Evolutionary conservation across 1,140 invertebrate genomes (phyloP).

Genomic region (Meteorus sp.): DNA sequence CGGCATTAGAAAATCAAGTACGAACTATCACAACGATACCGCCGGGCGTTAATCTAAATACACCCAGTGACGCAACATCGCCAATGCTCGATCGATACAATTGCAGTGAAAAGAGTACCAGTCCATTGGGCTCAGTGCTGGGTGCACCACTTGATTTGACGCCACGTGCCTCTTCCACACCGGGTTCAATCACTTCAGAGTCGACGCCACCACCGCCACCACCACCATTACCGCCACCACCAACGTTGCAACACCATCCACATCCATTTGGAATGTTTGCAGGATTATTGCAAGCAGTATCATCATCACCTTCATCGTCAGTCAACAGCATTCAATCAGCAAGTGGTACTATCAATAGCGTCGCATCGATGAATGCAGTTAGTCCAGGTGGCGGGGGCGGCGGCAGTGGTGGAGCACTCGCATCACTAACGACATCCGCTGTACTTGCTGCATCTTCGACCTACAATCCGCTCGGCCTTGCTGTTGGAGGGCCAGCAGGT

Average conservation of each 20-base stretch:
- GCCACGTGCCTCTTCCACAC: constrained; percentile 54
- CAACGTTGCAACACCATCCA: constrained; percentile 40
- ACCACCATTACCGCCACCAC: constrained; percentile 39
- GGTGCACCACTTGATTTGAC: constrained; percentile 54
- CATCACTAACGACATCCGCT: constrained; percentile 73
- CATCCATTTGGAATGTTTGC: constrained; percentile 59
- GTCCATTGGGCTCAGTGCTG: constrained; percentile 43
- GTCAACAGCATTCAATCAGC: constrained; percentile 46
- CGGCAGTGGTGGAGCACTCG: constrained; percentile 61
- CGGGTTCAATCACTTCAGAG: constrained; percentile 50
- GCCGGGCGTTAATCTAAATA: constrained; percentile 55
- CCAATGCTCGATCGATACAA: constrained; percentile 55
- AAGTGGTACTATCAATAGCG: constrained; percentile 33
- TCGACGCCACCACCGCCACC: constrained; percentile 48
- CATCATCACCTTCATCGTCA: constrained; percentile 41
- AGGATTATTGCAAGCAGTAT: constrained; percentile 57
- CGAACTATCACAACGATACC: constrained; percentile 68
- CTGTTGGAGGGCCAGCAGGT: constrained; percentile 75
- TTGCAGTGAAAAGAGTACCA: constrained; percentile 61
- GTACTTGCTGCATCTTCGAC: constrained; percentile 70
- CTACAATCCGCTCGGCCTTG: constrained; percentile 81
- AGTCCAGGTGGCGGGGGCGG: constrained; percentile 33
- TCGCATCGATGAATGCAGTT: constrained; percentile 38
- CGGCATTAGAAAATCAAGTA: constrained; percentile 75
- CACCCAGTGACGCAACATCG: constrained; percentile 50